Conservation (phyloP, 1,140 invertebrate species). For the Euschistus heros region DNA sequence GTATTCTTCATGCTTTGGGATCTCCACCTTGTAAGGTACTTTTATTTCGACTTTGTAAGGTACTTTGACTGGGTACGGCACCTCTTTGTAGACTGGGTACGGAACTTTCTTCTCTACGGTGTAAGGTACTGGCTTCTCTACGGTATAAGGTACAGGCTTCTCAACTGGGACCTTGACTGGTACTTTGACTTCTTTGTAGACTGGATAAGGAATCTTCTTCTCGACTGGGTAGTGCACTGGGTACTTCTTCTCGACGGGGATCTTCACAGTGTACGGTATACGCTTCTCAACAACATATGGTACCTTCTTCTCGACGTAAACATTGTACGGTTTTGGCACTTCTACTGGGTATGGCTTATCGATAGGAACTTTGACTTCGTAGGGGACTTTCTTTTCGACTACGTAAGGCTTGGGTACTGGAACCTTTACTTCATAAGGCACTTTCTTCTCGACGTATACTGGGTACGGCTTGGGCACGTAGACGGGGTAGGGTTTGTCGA, state of each 20-base stretch:
- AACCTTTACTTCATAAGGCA: conserved; percentile 39
- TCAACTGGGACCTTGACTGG: conserved; percentile 20
- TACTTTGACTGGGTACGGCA: conserved; percentile 56
- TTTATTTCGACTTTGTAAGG: conserved; percentile 29
- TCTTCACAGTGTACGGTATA: conserved; percentile 54
- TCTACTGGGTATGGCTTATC: conserved; percentile 47
- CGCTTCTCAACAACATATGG: conserved; percentile 51
- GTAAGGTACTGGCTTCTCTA: conserved; percentile 45
- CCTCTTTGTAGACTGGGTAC: conserved; percentile 56
- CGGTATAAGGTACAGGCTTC: conserved; percentile 42
- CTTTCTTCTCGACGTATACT: conserved; percentile 33
- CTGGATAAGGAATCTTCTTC: conserved; percentile 31
- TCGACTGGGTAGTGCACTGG: conserved; percentile 44
- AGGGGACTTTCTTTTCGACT: conserved; percentile 30
- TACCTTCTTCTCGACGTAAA: conserved; percentile 29
- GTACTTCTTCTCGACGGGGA: conserved; percentile 36
- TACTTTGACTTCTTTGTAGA: conserved; percentile 34
- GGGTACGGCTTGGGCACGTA: conserved; percentile 33
- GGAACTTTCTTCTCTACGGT: conserved; percentile 62
- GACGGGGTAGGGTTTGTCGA: conserved; percentile 28
- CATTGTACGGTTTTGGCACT: conserved; percentile 34
- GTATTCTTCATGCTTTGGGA: no score
- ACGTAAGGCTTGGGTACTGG: conserved; percentile 30
- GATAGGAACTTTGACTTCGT: conserved; percentile 49
- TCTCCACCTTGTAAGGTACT: no score